A percentile compares a stretch with the other conserved stretches of the same genome.
These are phyloP conservation scores for Himantopus leucocephalus DNA, from an alignment of 2,113 vertebrate genomes.

Conservation along the genomic window DNA sequence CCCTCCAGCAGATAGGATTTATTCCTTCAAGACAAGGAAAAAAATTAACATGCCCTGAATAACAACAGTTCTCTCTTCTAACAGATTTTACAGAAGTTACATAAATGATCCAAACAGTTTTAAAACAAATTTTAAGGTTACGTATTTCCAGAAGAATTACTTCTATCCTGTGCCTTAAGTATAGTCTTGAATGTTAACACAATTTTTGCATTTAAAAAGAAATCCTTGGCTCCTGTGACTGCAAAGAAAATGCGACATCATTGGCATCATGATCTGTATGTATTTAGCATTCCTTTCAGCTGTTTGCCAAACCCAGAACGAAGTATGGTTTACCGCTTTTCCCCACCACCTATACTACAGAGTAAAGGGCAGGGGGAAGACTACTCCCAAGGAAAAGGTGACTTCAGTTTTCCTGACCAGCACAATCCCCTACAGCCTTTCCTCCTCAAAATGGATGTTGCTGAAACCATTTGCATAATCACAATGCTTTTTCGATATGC, in stretches of 20 bases:
- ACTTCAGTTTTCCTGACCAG: not conserved
- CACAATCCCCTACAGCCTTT: not conserved
- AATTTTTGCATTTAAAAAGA: not conserved
- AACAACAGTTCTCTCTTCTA: not conserved
- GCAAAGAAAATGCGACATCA: not conserved
- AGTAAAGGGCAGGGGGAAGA: not conserved
- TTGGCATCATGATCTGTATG: not conserved
- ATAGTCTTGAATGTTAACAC: not conserved
- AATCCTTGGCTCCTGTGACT: not conserved
- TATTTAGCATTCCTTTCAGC: not conserved
- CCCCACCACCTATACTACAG: not conserved
- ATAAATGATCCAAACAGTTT: not conserved
- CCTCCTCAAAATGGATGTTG: not conserved
- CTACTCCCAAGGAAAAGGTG: accelerated
- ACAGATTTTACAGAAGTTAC: not conserved
- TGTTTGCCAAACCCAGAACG: not conserved
- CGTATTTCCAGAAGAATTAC: not conserved
- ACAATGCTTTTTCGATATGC: not conserved
- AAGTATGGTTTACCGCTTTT: not conserved
- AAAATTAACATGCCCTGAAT: not conserved
- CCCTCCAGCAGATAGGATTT: not conserved
- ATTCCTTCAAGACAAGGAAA: not conserved
- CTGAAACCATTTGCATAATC: not conserved
- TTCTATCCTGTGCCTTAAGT: not conserved
- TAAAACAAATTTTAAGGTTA: not conserved